Evolutionary conservation across 2,797 vertebrate species (phyloP).

Genomic region (Triplophysa yarkandensis): DNA sequence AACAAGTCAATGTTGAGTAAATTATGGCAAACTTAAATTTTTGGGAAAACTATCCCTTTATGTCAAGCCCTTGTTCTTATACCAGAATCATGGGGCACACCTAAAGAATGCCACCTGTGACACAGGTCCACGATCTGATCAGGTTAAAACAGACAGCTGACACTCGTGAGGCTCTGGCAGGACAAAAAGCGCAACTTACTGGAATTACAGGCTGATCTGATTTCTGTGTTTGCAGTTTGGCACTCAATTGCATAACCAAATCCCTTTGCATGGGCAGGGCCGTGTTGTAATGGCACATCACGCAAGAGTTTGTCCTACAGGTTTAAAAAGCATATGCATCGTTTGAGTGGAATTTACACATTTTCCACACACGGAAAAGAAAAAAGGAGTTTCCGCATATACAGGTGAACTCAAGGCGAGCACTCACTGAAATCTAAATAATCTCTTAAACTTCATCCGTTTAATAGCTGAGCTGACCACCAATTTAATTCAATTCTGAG

Average conservation of each 20-base stretch:
- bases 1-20: too few species aligned
- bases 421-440: not conserved
- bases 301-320: slow-evolving; percentile 9
- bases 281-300: slow-evolving; percentile 29
- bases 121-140: slow-evolving; percentile 2
- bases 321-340: not conserved
- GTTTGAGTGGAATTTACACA: slow-evolving; percentile 1
- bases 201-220: slow-evolving; percentile 51
- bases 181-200: slow-evolving; percentile 31
- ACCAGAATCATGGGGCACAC: slow-evolving; percentile 12
- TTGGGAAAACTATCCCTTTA: too few species aligned
- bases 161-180: slow-evolving; percentile 40
- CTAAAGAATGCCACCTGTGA: not conserved
- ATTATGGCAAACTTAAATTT: too few species aligned
- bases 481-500: not conserved
- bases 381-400: not conserved
- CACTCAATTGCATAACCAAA: slow-evolving; percentile 45
- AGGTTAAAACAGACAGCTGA: slow-evolving; percentile 39
- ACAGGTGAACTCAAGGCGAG: not conserved
- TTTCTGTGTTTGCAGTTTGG: slow-evolving; percentile 27
- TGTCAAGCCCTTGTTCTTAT: too few species aligned
- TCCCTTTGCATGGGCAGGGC: slow-evolving; percentile 45
- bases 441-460: not conserved
- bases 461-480: not conserved
- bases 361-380: not conserved